phyloP scores from a whole-genome alignment of 2,797 vertebrate species.

The Pseudochirops cupreus region DNA sequence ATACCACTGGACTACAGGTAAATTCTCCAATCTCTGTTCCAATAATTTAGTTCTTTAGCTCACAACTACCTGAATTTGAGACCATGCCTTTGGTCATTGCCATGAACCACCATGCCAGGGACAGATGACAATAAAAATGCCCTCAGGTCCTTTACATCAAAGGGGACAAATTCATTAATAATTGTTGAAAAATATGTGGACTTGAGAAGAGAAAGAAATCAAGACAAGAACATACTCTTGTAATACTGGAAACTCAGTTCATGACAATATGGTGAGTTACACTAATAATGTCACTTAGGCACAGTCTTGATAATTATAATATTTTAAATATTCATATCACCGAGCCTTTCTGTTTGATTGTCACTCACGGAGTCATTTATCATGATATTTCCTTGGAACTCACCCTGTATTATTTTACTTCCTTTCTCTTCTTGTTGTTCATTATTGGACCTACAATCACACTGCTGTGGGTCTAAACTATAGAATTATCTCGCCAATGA shows the following conservation, averaged over 20 bases:
- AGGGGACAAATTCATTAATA: slow-evolving; percentile 63
- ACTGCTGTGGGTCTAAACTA: slow-evolving; percentile 40
- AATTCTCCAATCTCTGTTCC: not conserved
- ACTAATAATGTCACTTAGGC: slow-evolving; percentile 83
- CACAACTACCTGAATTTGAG: not conserved
- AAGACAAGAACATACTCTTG: slow-evolving; percentile 75
- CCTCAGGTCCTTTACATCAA: slow-evolving; percentile 43
- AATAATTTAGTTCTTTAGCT: slow-evolving; percentile 22
- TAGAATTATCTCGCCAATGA: slow-evolving; percentile 54
- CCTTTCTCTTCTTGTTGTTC: slow-evolving; percentile 67
- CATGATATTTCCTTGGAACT: slow-evolving; percentile 75
- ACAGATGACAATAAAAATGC: slow-evolving; percentile 12
- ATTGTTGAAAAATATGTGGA: slow-evolving; percentile 75
- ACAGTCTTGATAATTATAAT: slow-evolving; percentile 84
- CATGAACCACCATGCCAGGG: slow-evolving; percentile 19
- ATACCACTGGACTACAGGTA: not conserved
- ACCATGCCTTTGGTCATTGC: slow-evolving; percentile 2
- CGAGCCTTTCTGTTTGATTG: slow-evolving; percentile 84
- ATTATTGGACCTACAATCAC: slow-evolving; percentile 65
- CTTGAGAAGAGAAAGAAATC: slow-evolving; percentile 75
- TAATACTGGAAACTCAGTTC: slow-evolving; percentile 81
- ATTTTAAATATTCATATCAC: slow-evolving; percentile 86
- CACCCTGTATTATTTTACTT: slow-evolving; percentile 66
- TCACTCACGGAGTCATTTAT: slow-evolving; percentile 80
- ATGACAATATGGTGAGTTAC: slow-evolving; percentile 84